Conservation (phyloP, 2,888 invertebrate genomes). For the Drosophila parthenogenetica region DNA sequence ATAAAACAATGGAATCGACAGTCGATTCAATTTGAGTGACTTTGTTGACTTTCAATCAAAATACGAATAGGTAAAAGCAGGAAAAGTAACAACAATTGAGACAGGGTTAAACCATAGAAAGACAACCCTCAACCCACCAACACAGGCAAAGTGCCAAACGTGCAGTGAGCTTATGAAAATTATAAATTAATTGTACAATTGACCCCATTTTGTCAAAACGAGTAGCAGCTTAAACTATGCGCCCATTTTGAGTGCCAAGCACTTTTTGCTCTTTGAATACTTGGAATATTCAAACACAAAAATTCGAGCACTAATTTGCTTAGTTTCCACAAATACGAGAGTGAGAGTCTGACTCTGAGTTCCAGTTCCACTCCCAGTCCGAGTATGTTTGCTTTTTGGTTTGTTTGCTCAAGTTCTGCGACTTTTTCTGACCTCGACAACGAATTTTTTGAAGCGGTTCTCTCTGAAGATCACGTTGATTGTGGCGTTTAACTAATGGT, state of each 20-base stretch:
- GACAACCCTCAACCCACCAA: slow-evolving; percentile 9
- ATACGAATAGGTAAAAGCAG: background rate
- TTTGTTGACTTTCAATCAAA: slow-evolving; percentile 36
- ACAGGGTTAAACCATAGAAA: slow-evolving; percentile 5
- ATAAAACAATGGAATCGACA: slow-evolving; percentile 29
- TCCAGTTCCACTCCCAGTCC: no score
- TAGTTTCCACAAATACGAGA: slow-evolving; percentile 24
- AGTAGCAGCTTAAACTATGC: slow-evolving; percentile 37
- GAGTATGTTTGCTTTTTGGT: slow-evolving; percentile 15
- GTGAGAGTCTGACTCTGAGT: no score
- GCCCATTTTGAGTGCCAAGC: slow-evolving; percentile 16
- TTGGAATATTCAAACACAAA: slow-evolving; percentile 32
- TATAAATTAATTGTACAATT: slow-evolving; percentile 71
- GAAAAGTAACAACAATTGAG: background rate
- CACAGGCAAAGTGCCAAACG: slow-evolving; percentile 28
- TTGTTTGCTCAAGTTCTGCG: slow-evolving; percentile 45
- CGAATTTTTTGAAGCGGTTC: slow-evolving; percentile 12
- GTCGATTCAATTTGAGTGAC: background rate
- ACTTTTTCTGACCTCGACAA: slow-evolving; percentile 51
- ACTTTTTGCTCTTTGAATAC: slow-evolving; percentile 26
- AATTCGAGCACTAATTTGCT: slow-evolving; percentile 34
- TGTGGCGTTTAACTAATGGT: slow-evolving; percentile 50
- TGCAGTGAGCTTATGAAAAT: slow-evolving; percentile 45
- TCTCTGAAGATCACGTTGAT: slow-evolving; percentile 45
- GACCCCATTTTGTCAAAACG: slow-evolving; percentile 58